Base-by-base conservation (phyloP, 2,113 vertebrate genomes). In the Empidonax traillii region DNA sequence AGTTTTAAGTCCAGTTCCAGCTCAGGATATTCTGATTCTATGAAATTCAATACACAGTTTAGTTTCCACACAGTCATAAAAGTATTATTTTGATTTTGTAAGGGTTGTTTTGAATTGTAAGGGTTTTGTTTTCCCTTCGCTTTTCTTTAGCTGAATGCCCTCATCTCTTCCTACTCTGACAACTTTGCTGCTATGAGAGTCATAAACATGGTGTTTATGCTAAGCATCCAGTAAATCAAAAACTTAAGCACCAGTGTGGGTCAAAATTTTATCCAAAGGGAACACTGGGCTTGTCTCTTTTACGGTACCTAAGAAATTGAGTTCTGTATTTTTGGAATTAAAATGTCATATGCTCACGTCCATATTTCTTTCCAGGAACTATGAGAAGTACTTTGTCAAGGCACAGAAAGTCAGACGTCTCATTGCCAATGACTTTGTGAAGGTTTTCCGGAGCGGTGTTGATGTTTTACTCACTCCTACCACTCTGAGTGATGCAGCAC, bases 401-500 rank as follows among this genome's bases (percentile, higher is more conserved):
- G 99, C 99, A 21, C 99, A 99, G 96, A 98, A 98, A 90, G 98
- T 99, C 59, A 98, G 99, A 22, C 98, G 99, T 39, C 98, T 99
- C 85, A 99, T 99, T 56, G 85, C 98, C 6, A 91, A 98, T 12
- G 99, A 99, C 85, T 99, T 99, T 93, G 53, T 89, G 53, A 97
- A 87, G 2, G 98, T 98, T 71, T 99, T 99, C 68, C 30, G 66
- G 85, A 98, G 98, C 0, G 99, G 99, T 3, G 96, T 99, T 8
- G 98, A 99, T 61, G n/a, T 99, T 52, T 97, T 99, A 75, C 98
- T 99, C 43, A 99, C 99, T 18, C 99, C 99, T 83, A 99, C 99
- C 41, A 99, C 99, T 6, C 91, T 99, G 86, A 96, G 86, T 1
- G 98, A 99, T n/a, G 98, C 99, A 1, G 84, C 97, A 1, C 87